Evolutionary conservation across 1,140 invertebrate genomes (phyloP).

Genomic region (Eumaeus atala): DNA sequence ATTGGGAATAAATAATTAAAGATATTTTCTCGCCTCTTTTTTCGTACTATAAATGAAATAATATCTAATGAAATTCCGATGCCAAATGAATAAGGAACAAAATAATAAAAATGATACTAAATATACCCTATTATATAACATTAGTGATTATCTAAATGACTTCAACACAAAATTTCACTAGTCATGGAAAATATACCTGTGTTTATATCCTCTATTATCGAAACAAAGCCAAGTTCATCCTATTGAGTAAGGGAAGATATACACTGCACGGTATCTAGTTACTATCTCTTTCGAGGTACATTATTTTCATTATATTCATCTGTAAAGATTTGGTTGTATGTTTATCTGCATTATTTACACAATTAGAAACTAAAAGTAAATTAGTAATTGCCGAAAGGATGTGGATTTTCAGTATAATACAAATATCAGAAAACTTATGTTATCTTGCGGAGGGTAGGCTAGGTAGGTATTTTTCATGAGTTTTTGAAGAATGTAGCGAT

Average conservation of each 20-base stretch:
- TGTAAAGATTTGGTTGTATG: no score
- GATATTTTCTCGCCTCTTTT: neutral
- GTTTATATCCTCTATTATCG: neutral
- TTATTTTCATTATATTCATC: no score
- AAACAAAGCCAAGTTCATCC: neutral
- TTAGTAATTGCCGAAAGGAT: no score
- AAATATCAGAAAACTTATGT: no score
- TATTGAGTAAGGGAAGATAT: neutral
- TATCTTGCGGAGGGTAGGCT: no score
- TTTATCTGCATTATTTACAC: no score
- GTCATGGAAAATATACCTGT: slow-evolving; percentile 5
- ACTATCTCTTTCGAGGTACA: no score
- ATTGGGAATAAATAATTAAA: slow-evolving; percentile 1
- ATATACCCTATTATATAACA: neutral
- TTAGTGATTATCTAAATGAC: neutral
- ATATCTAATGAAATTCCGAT: neutral
- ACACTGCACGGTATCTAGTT: neutral
- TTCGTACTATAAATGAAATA: neutral
- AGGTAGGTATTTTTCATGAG: no score
- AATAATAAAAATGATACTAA: neutral
- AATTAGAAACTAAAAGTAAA: no score
- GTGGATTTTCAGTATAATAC: no score
- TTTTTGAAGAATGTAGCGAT: no score
- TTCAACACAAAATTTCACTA: neutral
- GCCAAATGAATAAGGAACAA: neutral